Base-by-base conservation (phyloP, 2,113 vertebrate genomes). In the Hydrolagus affinis region DNA sequence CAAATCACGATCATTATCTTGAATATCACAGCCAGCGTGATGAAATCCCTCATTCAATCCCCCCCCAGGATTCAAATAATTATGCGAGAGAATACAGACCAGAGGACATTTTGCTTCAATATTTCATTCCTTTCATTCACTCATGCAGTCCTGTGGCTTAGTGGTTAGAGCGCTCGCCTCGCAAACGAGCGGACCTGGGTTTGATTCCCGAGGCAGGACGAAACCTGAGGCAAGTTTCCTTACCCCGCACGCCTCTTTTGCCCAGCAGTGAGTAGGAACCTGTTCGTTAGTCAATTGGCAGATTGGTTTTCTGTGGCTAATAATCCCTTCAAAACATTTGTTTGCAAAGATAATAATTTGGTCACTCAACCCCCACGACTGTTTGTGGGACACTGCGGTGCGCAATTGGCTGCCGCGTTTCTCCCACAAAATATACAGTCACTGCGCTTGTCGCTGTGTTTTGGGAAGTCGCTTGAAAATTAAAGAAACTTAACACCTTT, bases 1-100 rank as follows among this genome's bases (percentile, higher is more conserved):
- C 30, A 64, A 80, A 60, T 30, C 59, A 80, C 14, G 28, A 64
- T 80, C 77, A 83, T 83, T 83, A 83, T 66, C 8, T 28, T 25
- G 62, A 80, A 80, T 66, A 83, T 83, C 66, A 21, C 11, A 30
- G 60, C 32, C 30, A 66, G 11, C 11, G 77, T 60, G 32, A 83
- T 32, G 14, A 83, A 83, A 21, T 83, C 17, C 66, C 14, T 7
- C 28, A 28, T 62, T 64, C 64, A 12, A 44, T 44, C 44, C 44
- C 44, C n/a, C 60, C 25, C 64, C 25, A 14, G 25, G 25, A 19
- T 83, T 80, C 1, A 28, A 66, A 28, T 83, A 66, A 83, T 83
- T 83, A 8, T 12, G 21, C 77, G 66, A 60, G 15, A 83, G 28
- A 66, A 30, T 75, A 75, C 14, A 32, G 62, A 12, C 11, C 60